These are phyloP conservation scores for Umimayanthus chanpuru DNA, from an alignment of 92 coral and sea anemone genomes.

Conservation along the genomic window DNA sequence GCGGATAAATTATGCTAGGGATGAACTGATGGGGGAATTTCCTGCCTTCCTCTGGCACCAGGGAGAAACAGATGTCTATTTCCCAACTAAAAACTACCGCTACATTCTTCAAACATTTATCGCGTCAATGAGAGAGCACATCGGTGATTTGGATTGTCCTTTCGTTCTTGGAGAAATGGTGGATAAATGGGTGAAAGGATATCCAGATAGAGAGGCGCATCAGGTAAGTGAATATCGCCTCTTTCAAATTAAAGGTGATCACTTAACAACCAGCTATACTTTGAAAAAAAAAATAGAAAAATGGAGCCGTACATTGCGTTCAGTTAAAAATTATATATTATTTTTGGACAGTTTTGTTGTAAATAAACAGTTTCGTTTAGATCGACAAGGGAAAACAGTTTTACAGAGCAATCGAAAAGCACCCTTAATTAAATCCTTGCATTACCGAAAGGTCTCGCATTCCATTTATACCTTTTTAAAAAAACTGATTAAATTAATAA, in stretches of 20 bases:
- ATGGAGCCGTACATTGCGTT: background rate
- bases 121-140: constrained; percentile 40
- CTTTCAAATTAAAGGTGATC: no score
- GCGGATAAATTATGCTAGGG: constrained; percentile 18
- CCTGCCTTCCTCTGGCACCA: constrained; percentile 42
- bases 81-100: constrained; percentile 24
- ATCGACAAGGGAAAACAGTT: no score
- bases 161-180: constrained; percentile 43
- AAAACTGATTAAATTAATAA: no score
- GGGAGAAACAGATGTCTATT: constrained; percentile 22
- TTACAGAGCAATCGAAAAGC: no score
- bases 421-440: no score
- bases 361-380: no score
- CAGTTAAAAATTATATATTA: no score
- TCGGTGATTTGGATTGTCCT: constrained; percentile 32
- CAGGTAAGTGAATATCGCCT: background rate
- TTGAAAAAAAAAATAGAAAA: background rate
- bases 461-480: no score
- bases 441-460: no score
- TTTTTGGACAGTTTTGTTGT: no score
- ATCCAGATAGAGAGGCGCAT: background rate
- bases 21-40: constrained; percentile 26
- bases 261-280: no score
- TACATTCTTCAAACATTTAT: constrained; percentile 39
- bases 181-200: constrained; percentile 7